Base-by-base conservation (phyloP, 2,113 vertebrate species). In the Pedionomus torquatus region DNA sequence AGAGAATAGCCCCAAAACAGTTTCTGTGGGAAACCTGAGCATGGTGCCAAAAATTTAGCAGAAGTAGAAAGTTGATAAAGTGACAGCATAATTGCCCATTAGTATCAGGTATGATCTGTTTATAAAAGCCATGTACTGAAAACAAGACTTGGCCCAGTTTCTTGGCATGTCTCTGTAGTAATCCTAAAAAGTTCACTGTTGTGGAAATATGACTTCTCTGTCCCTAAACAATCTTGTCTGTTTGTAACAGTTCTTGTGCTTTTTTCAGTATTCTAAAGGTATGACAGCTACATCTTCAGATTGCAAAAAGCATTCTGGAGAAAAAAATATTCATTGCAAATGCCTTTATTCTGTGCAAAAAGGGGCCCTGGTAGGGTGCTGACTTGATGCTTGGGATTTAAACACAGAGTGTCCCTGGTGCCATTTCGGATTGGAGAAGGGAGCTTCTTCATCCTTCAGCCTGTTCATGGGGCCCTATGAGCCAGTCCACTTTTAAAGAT, bases 101-200 rank as follows among this genome's bases (percentile, higher is more conserved):
- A 35, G 11, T 79, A 77, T 81, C 46, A 61, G 66, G 28, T 39
- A 39, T 54, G 82, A 51, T 72, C 26, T 79, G 71, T 81, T 83
- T 74, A 77, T 49, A 81, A 83, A 92, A 94, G 46, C 46, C 39
- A 51, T 6, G 11, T 35, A 46, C 24, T 92, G 61, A 94, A 95
- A 84, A 33, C 41, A 83, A 64, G 52, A 30, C 25, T 88, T 83
- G 15, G 19, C 39, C 58, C 80, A 33, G 49, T 88, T 85, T 93
- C 44, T 71, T 69, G 63, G 13, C 25, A 43, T 43, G 88, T 89
- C 68, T 88, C 43, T 64, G 20, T 39, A 68, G 20, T 70, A 81
- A 92, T 90, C 64, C 72, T 83, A 31, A 88, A 94, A 95, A 96
- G 55, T 16, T 95, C 76, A 86, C 41, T 57, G 33, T 19, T 51